phyloP scores from a whole-genome alignment of 2,113 vertebrate species.

The Carollia perspicillata region DNA sequence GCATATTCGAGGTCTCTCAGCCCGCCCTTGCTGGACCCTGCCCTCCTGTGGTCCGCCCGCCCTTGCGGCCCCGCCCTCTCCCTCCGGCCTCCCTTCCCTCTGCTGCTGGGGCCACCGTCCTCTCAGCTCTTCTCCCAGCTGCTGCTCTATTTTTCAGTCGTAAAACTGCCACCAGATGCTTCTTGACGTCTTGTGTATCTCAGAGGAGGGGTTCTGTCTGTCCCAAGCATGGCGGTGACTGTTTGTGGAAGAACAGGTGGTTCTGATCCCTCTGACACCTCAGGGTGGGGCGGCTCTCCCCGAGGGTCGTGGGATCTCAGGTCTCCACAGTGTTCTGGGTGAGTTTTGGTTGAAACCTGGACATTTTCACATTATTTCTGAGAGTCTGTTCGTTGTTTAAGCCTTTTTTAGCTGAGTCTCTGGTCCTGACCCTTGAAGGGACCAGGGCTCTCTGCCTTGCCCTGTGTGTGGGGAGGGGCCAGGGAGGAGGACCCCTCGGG shows the following conservation, averaged over 20 bases:
- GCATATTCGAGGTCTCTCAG: background rate
- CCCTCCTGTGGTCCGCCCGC: background rate
- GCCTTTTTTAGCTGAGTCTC: background rate
- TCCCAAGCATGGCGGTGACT: background rate
- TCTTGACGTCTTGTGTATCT: background rate
- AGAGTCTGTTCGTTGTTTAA: background rate
- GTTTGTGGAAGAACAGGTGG: background rate
- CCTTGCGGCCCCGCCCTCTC: too few relatives aligned
- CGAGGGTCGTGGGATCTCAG: background rate
- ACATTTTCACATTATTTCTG: background rate
- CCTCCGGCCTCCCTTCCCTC: rapidly evolving
- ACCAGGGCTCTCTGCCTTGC: background rate
- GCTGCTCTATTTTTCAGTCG: background rate
- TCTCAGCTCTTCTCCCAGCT: background rate
- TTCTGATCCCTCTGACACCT: rapidly evolving
- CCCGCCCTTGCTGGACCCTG: too few relatives aligned
- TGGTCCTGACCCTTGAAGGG: background rate
- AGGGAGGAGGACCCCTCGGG: too few relatives aligned
- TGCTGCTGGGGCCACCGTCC: too few relatives aligned
- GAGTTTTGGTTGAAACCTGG: background rate
- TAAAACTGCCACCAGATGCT: background rate
- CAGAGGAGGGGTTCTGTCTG: background rate
- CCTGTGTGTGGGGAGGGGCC: too few relatives aligned
- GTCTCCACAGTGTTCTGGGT: background rate
- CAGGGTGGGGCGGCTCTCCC: background rate